Base-by-base conservation (phyloP, 2,797 vertebrate genomes). In the Hephaestus fuliginosus region DNA sequence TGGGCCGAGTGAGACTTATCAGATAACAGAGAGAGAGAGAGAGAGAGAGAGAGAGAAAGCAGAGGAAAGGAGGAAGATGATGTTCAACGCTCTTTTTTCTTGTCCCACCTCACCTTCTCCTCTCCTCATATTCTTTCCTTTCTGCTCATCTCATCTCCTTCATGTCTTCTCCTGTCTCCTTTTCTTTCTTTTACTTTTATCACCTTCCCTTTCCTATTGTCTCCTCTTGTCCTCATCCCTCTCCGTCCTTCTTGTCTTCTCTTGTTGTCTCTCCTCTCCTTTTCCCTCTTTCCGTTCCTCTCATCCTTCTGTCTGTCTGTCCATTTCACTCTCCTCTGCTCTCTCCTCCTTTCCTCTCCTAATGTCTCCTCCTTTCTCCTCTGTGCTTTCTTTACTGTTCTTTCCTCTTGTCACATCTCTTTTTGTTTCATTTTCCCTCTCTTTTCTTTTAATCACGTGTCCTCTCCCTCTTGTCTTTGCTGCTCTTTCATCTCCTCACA, bases 1-100 rank as follows among this genome's bases (percentile, higher is more conserved):
- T 88, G 87, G 90, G 73, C 80, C 61, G 55, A 74, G 77, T 11
- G 17, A 79, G 82, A 46, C 78, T 85, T 76, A 76, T 88, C 86
- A 85, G 84, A 89, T 86, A 88, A 85, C 58, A 22, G 44, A 30
- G 67, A 81, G 53, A 70, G 67, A 81, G 53, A 70, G 20, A 68
- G 65, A 58, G 25, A 51, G 22, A 66, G 55, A 72, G 52, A 60
- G 53, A 11, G 36, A 65, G 72, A 62, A 64, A 81, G 49, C 52
- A 25, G 10, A 66, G 71, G 20, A 30, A 70, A 43, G 68, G 60
- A 64, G 61, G 2, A 52, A 13, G 49, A 71, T 65, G 56, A 72
- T 83, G 70, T 74, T 81, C 52, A 61, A 12, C 30, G 60, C 18
- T 57, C n/a, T 30, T 73, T 66, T 36, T 49, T 25, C 28, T 63